Percentiles rank a stretch among this genome's conserved stretches.
These are phyloP conservation scores for Scaptomyza polygonia DNA, from an alignment of 2,888 invertebrate genomes.

Conservation along the genomic window DNA sequence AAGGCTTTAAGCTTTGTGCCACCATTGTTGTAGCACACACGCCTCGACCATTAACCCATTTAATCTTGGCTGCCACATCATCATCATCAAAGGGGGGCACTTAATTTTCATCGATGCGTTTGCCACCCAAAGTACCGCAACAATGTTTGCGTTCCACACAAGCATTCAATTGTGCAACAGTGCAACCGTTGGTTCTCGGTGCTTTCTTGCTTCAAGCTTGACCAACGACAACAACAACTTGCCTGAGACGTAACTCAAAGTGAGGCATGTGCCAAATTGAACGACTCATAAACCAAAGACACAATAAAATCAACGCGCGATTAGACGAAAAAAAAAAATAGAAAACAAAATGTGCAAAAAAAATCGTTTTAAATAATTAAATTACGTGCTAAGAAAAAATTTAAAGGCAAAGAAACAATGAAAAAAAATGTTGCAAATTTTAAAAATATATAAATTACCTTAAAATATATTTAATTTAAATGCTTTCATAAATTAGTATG, in stretches of 20 bases:
- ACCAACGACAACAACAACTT: constrained; percentile 28
- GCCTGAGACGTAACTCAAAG: constrained; percentile 24
- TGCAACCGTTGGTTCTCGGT: constrained; percentile 8
- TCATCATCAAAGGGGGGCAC: constrained; percentile 59
- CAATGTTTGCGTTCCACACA: constrained; percentile 56
- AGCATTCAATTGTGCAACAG: constrained; percentile 22
- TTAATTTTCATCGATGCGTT: constrained; percentile 66
- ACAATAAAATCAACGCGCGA: constrained; percentile 72
- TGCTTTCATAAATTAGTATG: too few relatives aligned
- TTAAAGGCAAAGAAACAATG: too few relatives aligned
- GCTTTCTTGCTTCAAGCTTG: neutral
- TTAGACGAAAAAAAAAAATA: too few relatives aligned
- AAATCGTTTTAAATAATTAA: too few relatives aligned
- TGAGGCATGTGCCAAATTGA: constrained; percentile 68
- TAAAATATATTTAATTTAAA: too few relatives aligned
- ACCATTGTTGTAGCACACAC: constrained; percentile 49
- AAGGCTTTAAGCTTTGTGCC: constrained; percentile 19
- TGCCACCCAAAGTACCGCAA: constrained; percentile 45
- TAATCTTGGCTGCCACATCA: constrained; percentile 46
- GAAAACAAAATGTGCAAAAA: constrained; percentile 5
- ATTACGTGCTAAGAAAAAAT: too few relatives aligned
- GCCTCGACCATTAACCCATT: constrained; percentile 74
- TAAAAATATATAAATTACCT: too few relatives aligned
- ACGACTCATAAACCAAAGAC: constrained; percentile 73
- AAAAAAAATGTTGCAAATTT: too few relatives aligned